Evolutionary conservation across 2,888 invertebrate genomes (phyloP).

Genomic region (Nymphalis urticae): DNA sequence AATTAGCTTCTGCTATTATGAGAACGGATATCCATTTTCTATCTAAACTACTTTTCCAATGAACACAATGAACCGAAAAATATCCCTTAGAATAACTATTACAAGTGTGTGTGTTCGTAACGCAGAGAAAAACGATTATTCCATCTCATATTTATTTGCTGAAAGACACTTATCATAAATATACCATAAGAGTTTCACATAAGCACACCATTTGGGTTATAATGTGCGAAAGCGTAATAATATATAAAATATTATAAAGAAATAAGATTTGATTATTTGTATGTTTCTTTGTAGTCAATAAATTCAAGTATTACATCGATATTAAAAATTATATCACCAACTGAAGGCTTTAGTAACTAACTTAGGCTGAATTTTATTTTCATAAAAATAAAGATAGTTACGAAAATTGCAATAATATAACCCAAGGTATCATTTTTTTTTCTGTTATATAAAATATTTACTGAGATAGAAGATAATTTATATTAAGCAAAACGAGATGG

Average conservation of each 20-base stretch:
- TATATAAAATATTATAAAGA: neutral
- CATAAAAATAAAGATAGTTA: too few species aligned
- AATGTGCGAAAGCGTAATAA: slow-evolving; percentile 3
- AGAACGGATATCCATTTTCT: neutral
- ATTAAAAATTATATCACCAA: too few species aligned
- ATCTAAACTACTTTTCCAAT: neutral
- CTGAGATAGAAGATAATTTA: too few species aligned
- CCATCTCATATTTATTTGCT: slow-evolving; percentile 5
- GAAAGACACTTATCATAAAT: slow-evolving; percentile 12
- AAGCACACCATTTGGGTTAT: slow-evolving; percentile 13
- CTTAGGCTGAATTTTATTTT: too few species aligned
- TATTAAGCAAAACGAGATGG: too few species aligned
- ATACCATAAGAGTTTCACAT: slow-evolving; percentile 18
- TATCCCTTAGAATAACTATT: slow-evolving; percentile 7
- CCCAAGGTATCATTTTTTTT: too few species aligned
- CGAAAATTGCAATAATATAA: too few species aligned
- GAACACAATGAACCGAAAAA: neutral
- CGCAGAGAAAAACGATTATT: slow-evolving; percentile 19
- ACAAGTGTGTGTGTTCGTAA: neutral
- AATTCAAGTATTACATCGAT: too few species aligned
- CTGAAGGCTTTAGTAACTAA: too few species aligned
- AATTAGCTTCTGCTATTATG: neutral
- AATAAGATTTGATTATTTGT: too few species aligned
- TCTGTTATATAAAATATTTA: too few species aligned
- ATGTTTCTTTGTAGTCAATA: too few species aligned